Evolutionary conservation across 2,113 vertebrate species (phyloP), one percentile per base, ranked within the genome.

Genomic region (Brachypodius melanocephalos): DNA sequence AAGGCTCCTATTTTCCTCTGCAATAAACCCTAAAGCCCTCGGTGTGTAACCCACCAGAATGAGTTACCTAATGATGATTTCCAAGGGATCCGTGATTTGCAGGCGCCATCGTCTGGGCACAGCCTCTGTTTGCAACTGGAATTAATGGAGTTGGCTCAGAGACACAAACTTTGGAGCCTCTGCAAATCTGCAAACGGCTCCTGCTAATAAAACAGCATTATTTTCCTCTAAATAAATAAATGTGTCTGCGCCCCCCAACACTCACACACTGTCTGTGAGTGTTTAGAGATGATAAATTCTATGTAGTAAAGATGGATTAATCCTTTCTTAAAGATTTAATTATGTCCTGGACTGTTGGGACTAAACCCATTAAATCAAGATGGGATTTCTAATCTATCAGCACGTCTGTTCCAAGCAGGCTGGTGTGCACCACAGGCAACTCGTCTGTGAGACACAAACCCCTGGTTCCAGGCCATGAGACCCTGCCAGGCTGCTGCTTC

Each of bases 21-120:
- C 69, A 85, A 88, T 93, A 96, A 96, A 85, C 66, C 67, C 66
- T 52, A 63, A 75, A 92, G 62, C 79, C 85, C 83, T 48, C 76
- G 12, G 13, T 8, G 92, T 85, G 68, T 38, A 95, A 61, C 86
- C 66, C 14, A 2, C 46, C 77, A 69, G 89, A 92, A 85, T 4
- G 89, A 91, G 77, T 84, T 85, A 75, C 79, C 80, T 61, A 62
- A 48, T 65, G 46, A 88, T 85, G 19, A 22, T 62, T 57, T 46
- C 55, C 57, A 25, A n/a, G 36, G 31, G 54, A 96, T 97, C 79
- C 21, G 75, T 85, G 96, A 97, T 96, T 95, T 95, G 81, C 73
- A 96, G 81, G 95, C 94, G 88, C 97, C 97, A 97, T 93, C 96
- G 65, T 69, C 97, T 96, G 97, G 97, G 67, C 81, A 52, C 24